phyloP scores from a whole-genome alignment of 1,140 invertebrate species.

The Neodiprion lecontei region DNA sequence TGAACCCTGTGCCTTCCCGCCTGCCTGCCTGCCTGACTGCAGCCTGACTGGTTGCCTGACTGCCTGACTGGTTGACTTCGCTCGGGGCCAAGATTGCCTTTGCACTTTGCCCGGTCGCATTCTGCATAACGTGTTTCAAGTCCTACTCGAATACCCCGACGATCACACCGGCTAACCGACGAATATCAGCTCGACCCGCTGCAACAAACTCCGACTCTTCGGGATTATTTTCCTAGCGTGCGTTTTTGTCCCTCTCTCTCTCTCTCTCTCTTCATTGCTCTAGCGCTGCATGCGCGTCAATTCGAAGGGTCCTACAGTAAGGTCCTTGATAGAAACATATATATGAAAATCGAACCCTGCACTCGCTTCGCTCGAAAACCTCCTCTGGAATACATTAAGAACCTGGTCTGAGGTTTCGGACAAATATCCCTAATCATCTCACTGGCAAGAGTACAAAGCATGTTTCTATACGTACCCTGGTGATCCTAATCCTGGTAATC shows the following conservation, averaged over 20 bases:
- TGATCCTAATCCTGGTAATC: no score
- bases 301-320: neutral
- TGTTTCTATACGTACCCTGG: neutral
- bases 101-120: conserved; percentile 9
- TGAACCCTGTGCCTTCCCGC: conserved; percentile 17
- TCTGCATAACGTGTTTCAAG: neutral
- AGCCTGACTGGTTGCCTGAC: neutral
- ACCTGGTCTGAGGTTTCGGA: neutral
- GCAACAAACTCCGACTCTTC: neutral
- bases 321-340: no score
- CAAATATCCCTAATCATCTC: neutral
- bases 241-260: neutral
- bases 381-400: neutral
- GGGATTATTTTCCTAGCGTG: neutral
- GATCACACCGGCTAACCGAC: neutral
- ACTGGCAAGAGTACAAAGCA: neutral
- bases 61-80: conserved; percentile 20
- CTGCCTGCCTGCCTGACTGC: conserved; percentile 8
- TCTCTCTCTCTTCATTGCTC: neutral
- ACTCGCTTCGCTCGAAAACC: no score
- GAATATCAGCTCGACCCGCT: neutral
- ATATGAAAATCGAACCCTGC: no score
- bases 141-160: neutral
- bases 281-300: neutral
- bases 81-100: conserved; percentile 31